Evolutionary conservation across 37 sponge, comb jelly and placozoan genomes (phyloP).

Genomic region (Cliona cf. orientalis): DNA sequence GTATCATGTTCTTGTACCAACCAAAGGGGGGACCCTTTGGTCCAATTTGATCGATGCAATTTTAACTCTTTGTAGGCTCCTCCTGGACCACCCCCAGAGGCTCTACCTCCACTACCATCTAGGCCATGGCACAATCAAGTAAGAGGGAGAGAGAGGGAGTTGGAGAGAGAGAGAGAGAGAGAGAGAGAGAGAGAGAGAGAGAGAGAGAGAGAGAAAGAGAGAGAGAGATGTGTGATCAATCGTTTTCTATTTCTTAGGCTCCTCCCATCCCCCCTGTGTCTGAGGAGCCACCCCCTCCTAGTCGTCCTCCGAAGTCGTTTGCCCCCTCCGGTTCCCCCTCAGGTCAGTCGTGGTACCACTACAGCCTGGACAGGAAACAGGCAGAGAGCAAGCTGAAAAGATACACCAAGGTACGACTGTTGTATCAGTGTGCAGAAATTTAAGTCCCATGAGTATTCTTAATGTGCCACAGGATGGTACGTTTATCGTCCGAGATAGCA

Average conservation of each 20-base stretch:
- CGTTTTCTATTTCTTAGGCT: not conserved
- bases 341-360: slow-evolving; percentile 66
- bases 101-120: not conserved
- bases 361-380: slow-evolving; percentile 54
- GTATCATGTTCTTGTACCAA: too few species aligned
- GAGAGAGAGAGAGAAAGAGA: not conserved
- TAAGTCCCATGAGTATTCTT: not conserved
- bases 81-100: not conserved
- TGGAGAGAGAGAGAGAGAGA: not conserved
- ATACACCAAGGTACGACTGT: slow-evolving; percentile 33
- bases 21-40: too few species aligned
- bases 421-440: not conserved
- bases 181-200: not conserved
- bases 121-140: not conserved
- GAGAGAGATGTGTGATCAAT: not conserved
- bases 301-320: not conserved
- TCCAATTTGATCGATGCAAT: too few species aligned
- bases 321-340: slow-evolving; percentile 2
- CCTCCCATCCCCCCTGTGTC: not conserved
- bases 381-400: slow-evolving; percentile 49
- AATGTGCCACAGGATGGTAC: slow-evolving; percentile 66
- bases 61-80: not conserved
- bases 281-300: slow-evolving; percentile 5
- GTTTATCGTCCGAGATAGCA: slow-evolving; percentile 70
- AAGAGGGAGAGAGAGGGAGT: not conserved